phyloP scores from a whole-genome alignment of 2,113 vertebrate species.

The Syngnathus floridae region DNA sequence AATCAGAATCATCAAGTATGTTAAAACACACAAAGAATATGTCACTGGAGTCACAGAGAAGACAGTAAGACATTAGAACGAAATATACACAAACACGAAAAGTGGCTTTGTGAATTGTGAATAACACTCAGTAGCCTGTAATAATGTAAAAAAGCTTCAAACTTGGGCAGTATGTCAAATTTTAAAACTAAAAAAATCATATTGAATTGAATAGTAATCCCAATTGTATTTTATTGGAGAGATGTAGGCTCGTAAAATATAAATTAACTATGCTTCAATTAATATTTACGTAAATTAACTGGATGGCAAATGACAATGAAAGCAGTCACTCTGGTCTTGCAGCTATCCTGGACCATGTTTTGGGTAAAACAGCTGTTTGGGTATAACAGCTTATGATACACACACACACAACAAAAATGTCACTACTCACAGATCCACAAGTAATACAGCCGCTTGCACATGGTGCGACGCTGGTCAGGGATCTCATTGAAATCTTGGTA shows the following conservation, averaged over 20 bases:
- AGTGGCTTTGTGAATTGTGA: too few relatives aligned
- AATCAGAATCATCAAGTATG: background rate
- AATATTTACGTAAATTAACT: background rate
- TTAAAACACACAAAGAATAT: too few relatives aligned
- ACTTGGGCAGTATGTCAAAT: too few relatives aligned
- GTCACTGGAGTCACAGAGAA: too few relatives aligned
- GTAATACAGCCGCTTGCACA: slow-evolving; percentile 94
- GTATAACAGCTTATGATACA: slow-evolving; percentile 8
- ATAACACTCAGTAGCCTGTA: too few relatives aligned
- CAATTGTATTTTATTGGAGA: too few relatives aligned
- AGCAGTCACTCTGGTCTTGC: slow-evolving; percentile 22
- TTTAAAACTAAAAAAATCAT: too few relatives aligned
- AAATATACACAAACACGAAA: too few relatives aligned
- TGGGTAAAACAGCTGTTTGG: slow-evolving; percentile 39
- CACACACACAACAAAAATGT: background rate
- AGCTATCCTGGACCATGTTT: slow-evolving; percentile 22
- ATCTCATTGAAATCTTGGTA: slow-evolving; percentile 98
- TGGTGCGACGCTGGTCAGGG: slow-evolving; percentile 81
- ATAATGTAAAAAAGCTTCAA: too few relatives aligned
- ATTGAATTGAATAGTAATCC: too few relatives aligned
- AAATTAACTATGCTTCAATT: background rate
- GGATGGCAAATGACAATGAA: background rate
- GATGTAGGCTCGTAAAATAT: too few relatives aligned
- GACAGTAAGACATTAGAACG: too few relatives aligned
- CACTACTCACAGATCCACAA: slow-evolving; percentile 92